Conservation (phyloP, 2,113 vertebrate species). For the Indicator indicator region DNA sequence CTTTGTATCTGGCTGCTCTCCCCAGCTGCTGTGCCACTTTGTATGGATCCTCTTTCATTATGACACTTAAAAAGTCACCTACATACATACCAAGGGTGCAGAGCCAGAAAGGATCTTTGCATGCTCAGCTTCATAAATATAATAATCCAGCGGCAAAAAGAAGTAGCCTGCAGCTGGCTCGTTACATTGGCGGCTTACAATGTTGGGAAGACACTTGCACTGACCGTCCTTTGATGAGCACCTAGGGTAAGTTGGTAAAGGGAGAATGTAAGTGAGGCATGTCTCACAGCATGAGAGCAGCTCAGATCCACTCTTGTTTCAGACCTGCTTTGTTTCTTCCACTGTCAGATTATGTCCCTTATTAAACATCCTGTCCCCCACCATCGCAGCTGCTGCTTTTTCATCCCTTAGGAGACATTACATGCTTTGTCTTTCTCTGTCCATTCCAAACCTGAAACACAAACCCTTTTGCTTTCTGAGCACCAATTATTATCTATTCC, state of each 20-base stretch:
- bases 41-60: background rate
- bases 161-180: slow-evolving; percentile 83
- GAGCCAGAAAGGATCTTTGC: slow-evolving; percentile 68
- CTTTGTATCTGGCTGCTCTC: background rate
- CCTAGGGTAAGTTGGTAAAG: slow-evolving; percentile 46
- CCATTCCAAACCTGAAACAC: background rate
- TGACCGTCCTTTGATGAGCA: slow-evolving; percentile 80
- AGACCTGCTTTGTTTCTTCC: background rate
- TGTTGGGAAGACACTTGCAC: slow-evolving; percentile 83
- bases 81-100: slow-evolving; percentile 77
- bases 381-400: background rate
- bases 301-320: background rate
- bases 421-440: background rate
- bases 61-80: background rate
- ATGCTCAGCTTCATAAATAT: slow-evolving; percentile 88
- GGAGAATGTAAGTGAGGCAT: background rate
- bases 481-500: background rate
- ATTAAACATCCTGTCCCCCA: background rate
- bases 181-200: slow-evolving; percentile 78
- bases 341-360: background rate
- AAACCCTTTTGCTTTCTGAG: background rate
- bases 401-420: background rate
- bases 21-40: rapidly evolving
- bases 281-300: background rate
- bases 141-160: slow-evolving; percentile 85